Evolutionary conservation across 2,797 vertebrate species (phyloP).

Genomic region (Fratercula arctica): DNA sequence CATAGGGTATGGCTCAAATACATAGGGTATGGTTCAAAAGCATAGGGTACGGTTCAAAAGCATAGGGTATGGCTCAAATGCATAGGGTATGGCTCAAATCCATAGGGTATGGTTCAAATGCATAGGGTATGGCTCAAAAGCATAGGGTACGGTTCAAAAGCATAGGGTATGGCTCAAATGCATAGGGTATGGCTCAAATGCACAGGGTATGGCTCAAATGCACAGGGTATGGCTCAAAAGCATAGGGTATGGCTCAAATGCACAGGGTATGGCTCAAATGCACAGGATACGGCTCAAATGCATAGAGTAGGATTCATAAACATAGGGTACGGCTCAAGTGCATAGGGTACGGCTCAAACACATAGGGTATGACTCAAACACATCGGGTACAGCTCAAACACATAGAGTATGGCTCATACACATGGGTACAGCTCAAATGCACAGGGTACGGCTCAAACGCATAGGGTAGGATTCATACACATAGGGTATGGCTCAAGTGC

Average conservation of each 20-base stretch:
- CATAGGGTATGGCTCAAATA: no score
- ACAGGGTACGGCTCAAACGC: fast-evolving
- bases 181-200: fast-evolving
- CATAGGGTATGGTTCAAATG: fast-evolving
- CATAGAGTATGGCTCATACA: no score
- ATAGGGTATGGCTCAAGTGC: background rate
- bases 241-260: fast-evolving
- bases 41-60: background rate
- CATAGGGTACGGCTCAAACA: fast-evolving
- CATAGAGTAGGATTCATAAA: no score
- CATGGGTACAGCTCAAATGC: fast-evolving
- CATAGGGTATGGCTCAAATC: fast-evolving
- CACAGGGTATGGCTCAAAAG: fast-evolving
- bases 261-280: fast-evolving
- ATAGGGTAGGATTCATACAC: no score
- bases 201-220: fast-evolving
- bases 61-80: fast-evolving
- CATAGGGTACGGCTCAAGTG: fast-evolving
- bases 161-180: background rate
- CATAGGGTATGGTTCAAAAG: background rate
- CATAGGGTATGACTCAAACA: fast-evolving
- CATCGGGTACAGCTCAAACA: fast-evolving
- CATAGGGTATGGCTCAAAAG: fast-evolving
- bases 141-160: fast-evolving
- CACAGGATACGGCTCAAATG: background rate